A percentile compares a stretch with the other conserved stretches of the same genome.
Evolutionary conservation across 1,140 invertebrate genomes (phyloP).

Genomic region (Trichogramma pretiosum): DNA sequence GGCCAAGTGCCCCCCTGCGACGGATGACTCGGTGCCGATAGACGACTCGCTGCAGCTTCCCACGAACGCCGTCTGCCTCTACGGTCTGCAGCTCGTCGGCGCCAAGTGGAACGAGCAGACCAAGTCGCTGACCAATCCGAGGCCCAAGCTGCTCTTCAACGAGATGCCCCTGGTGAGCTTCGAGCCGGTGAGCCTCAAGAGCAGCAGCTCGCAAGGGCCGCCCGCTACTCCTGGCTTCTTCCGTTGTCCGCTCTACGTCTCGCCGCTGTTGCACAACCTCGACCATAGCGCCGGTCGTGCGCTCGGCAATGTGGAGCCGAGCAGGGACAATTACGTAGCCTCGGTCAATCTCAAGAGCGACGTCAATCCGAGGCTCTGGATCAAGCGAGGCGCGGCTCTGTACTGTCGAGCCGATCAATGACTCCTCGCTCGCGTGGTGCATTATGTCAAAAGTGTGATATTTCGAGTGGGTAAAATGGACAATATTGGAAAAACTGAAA

Average conservation of each 20-base stretch:
- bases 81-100: conserved; percentile 75
- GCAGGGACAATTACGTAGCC: conserved; percentile 75
- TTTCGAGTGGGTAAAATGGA: too few species aligned
- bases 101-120: conserved; percentile 65
- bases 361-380: conserved; percentile 64
- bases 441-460: too few species aligned
- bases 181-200: too few species aligned
- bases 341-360: conserved; percentile 63
- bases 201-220: too few species aligned
- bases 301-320: conserved; percentile 57
- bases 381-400: conserved; percentile 75
- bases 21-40: too few species aligned
- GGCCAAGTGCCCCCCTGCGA: conserved; percentile 21
- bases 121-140: conserved; percentile 58
- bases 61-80: conserved; percentile 64
- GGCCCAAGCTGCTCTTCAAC: conserved; percentile 69
- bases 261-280: conserved; percentile 61
- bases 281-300: too few species aligned
- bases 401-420: conserved; percentile 68
- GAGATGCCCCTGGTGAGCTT: conserved; percentile 66
- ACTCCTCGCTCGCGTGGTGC: too few species aligned
- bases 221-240: too few species aligned
- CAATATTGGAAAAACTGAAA: too few species aligned
- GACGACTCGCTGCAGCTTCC: conserved; percentile 29
- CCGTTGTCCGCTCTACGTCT: conserved; percentile 82